Evolutionary conservation across 2,113 vertebrate genomes (phyloP).

Genomic region (Oceanodroma tethys): DNA sequence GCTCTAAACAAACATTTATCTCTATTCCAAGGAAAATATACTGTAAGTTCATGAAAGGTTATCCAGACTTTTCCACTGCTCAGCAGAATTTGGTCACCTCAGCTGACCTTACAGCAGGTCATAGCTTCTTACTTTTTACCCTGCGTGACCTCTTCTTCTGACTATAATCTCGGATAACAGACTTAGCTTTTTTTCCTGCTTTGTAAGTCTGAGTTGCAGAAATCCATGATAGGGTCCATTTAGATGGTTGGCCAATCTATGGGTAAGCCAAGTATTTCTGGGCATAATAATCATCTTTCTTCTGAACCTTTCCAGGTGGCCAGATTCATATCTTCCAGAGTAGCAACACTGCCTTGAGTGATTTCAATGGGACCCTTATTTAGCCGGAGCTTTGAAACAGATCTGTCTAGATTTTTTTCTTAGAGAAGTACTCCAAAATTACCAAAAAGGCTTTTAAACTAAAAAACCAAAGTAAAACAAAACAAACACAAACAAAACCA

Average conservation of each 20-base stretch:
- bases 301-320: background rate
- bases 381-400: background rate
- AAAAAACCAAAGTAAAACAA: background rate
- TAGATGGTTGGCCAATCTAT: background rate
- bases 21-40: background rate
- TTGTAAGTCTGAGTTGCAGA: background rate
- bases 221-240: background rate
- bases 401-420: background rate
- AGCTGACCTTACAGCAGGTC: background rate
- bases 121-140: background rate
- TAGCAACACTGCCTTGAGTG: background rate
- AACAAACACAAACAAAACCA: background rate
- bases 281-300: background rate
- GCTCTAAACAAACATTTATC: background rate
- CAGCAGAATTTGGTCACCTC: background rate
- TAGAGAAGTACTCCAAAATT: background rate
- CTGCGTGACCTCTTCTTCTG: background rate
- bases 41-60: background rate
- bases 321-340: background rate
- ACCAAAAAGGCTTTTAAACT: background rate
- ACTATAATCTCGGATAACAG: background rate
- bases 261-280: background rate
- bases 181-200: background rate
- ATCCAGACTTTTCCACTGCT: background rate
- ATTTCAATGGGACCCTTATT: background rate